Evolutionary conservation across 30 jellyfish, hydroid and myxozoan species (phyloP), one percentile per base, ranked within the genome.

Genomic region (Rhopilema esculentum): DNA sequence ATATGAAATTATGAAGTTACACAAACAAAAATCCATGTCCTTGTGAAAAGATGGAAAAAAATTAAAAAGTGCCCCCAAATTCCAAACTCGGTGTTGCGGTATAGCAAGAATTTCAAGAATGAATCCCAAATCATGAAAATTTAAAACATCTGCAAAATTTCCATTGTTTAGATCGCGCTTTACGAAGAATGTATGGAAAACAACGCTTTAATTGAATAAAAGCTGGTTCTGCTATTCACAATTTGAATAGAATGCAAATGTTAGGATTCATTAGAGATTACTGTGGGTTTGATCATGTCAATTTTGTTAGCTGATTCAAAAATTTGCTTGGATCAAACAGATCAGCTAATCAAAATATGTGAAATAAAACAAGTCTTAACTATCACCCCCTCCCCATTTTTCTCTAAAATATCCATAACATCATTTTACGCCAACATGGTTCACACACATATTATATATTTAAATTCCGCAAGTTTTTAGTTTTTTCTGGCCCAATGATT

Each of bases 191-290:
- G 77, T 66, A 66, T 23, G 53, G 40, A 33, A 66, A 66, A 66
- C 40, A 33, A 66, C 77, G 77, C 77, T 66, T 9, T 63, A 19
- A 25, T 2, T 17, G 27, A 63, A 63, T 19, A 17, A 63, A 30
- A 71, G 49, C 82, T 71, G 82, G 82, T 71, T 71, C 82, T 53
- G 28, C 64, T 40, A 71, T 71, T 71, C 25, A 28, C 52, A 29
- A 71, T 25, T 15, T 8, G 64, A 20, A 71, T 26, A 26, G 24
- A 63, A 16, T 25, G 19, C 29, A 71, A 71, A 24, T n/a, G 62
- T 71, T 71, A 15, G 20, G 17, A 71, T 71, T 71, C 82, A 71
- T 30, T 26, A 29, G 28, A 8, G 66, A 71, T 71, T 71, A 71
- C 82, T 24, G 24, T 25, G 52, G 64, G 65, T 71, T 71, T 71